These are phyloP conservation scores for Drosophila sulfurigaster DNA, from an alignment of 1,140 invertebrate species.

Conservation along the genomic window DNA sequence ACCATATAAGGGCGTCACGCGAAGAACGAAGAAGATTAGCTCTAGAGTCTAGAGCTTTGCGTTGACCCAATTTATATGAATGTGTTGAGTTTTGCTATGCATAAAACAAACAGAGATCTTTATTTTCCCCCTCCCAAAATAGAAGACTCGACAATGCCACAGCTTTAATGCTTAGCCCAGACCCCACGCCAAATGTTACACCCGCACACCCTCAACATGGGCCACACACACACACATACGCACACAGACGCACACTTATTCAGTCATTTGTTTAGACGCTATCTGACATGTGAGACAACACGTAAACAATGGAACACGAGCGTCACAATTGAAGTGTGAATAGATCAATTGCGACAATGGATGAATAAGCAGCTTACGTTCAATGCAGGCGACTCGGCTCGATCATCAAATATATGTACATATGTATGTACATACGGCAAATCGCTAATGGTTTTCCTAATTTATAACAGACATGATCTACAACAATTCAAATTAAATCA, in stretches of 20 bases:
- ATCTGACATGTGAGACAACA: slow-evolving; percentile 49
- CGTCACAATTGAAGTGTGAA: slow-evolving; percentile 75
- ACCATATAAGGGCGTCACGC: slow-evolving; percentile 37
- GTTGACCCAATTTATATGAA: slow-evolving; percentile 59
- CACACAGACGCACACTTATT: slow-evolving; percentile 10
- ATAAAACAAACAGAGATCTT: slow-evolving; percentile 61
- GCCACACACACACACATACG: slow-evolving; percentile 20
- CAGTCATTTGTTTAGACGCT: slow-evolving; percentile 34
- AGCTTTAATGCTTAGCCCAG: background rate
- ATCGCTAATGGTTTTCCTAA: too few relatives aligned
- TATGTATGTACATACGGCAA: too few relatives aligned
- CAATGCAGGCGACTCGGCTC: slow-evolving; percentile 27
- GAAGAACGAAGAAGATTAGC: slow-evolving; percentile 51
- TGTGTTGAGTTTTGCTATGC: slow-evolving; percentile 46
- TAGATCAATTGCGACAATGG: slow-evolving; percentile 56
- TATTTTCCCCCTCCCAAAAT: slow-evolving; percentile 39
- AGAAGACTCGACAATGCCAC: slow-evolving; percentile 56
- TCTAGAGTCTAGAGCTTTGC: slow-evolving; percentile 45
- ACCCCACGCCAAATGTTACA: slow-evolving; percentile 29
- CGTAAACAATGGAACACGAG: slow-evolving; percentile 50
- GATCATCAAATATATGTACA: slow-evolving; percentile 22
- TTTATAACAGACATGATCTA: background rate
- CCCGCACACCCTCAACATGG: slow-evolving; percentile 33
- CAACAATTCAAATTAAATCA: background rate
- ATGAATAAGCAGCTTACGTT: slow-evolving; percentile 58